Evolutionary conservation across 2,888 invertebrate genomes (phyloP).

Genomic region (Tenthredo distinguenda): DNA sequence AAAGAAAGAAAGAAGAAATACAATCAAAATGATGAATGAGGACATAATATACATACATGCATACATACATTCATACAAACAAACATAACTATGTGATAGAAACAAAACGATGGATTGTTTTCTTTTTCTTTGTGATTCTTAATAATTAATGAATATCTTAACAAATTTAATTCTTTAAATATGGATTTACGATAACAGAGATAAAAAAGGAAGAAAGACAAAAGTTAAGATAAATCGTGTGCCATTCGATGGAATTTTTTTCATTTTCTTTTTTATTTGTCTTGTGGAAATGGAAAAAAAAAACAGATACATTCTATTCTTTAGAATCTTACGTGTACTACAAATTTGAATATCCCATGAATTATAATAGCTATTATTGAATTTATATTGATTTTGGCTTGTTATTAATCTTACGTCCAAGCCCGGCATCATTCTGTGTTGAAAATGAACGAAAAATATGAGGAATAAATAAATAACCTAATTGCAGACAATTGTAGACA

Average conservation of each 20-base stretch:
- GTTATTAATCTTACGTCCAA: background rate
- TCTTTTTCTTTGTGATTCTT: constrained; percentile 11
- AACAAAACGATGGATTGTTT: constrained; percentile 28
- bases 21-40: background rate
- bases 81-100: constrained; percentile 29
- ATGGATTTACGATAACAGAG: background rate
- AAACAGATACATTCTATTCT: background rate
- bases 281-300: background rate
- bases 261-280: background rate
- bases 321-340: background rate
- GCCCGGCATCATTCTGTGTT: background rate
- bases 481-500: background rate
- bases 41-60: constrained; percentile 25
- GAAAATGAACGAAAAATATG: background rate
- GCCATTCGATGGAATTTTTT: constrained; percentile 20
- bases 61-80: constrained; percentile 15
- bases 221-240: constrained; percentile 17
- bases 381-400: background rate
- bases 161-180: background rate
- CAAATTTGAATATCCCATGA: background rate
- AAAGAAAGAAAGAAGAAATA: background rate
- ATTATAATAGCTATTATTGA: background rate
- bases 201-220: background rate
- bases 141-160: background rate
- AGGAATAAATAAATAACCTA: background rate